Conservation (phyloP, 2,888 invertebrate species). For the Caradrina kadenii region DNA sequence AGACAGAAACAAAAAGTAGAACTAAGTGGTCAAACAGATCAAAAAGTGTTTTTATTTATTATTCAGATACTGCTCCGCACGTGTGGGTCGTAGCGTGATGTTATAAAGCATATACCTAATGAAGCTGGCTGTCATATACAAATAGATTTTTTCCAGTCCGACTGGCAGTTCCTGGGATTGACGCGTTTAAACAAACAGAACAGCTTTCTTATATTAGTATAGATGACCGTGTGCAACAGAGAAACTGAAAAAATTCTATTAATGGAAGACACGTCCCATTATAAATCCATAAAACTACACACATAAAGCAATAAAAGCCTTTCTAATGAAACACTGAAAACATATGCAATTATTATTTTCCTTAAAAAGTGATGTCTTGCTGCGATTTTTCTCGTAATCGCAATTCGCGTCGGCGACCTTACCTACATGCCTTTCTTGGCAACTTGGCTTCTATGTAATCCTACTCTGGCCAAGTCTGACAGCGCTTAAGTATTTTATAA, state of each 20-base stretch:
- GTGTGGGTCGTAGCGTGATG: no score
- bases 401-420: slow-evolving; percentile 11
- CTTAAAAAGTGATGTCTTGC: slow-evolving; percentile 5
- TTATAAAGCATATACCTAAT: no score
- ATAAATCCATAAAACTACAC: slow-evolving; percentile 17
- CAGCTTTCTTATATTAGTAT: no score
- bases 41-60: no score
- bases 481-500: slow-evolving; percentile 10
- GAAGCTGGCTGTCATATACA: no score
- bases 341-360: slow-evolving; percentile 20
- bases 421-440: slow-evolving; percentile 22
- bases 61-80: no score
- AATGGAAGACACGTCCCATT: neutral
- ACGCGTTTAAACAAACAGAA: no score
- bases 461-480: slow-evolving; percentile 17
- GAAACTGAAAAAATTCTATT: neutral
- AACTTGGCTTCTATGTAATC: slow-evolving; percentile 11
- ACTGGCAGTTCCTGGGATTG: no score
- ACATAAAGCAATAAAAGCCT: slow-evolving; percentile 1
- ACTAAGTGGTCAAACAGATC: no score
- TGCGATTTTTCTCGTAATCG: slow-evolving; percentile 38
- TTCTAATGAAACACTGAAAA: slow-evolving; percentile 11
- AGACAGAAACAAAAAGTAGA: no score
- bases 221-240: neutral
- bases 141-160: no score